Evolutionary conservation across 2,888 invertebrate genomes (phyloP).

Genomic region (Abrostola tripartita): DNA sequence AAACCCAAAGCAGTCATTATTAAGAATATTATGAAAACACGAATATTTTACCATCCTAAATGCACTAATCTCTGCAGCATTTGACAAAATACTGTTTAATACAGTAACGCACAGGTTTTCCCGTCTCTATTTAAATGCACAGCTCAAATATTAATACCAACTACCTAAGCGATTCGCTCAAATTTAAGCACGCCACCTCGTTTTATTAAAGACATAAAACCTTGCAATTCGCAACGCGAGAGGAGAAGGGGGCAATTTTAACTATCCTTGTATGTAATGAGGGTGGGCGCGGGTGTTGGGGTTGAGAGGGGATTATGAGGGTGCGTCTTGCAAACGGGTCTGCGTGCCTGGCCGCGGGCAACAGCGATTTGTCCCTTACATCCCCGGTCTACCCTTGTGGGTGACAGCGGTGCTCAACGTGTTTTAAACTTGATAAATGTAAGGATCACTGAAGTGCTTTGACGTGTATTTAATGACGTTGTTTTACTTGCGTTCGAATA

Average conservation of each 20-base stretch:
- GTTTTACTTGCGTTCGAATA: neutral
- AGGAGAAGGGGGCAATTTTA: slow-evolving; percentile 73
- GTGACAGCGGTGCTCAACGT: slow-evolving; percentile 65
- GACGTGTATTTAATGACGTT: slow-evolving; percentile 2
- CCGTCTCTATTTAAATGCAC: slow-evolving; percentile 20
- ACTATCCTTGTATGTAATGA: slow-evolving; percentile 86
- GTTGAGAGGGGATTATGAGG: slow-evolving; percentile 78
- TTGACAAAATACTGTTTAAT: neutral
- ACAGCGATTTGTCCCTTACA: slow-evolving; percentile 83
- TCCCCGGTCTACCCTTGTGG: slow-evolving; percentile 75
- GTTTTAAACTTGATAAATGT: slow-evolving; percentile 34
- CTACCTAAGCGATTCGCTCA: slow-evolving; percentile 53
- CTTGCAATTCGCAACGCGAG: slow-evolving; percentile 68
- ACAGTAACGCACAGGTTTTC: neutral
- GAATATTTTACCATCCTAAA: too few relatives aligned
- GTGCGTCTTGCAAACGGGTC: slow-evolving; percentile 86
- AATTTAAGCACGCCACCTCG: slow-evolving; percentile 62
- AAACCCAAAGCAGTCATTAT: too few relatives aligned
- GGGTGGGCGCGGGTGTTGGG: slow-evolving; percentile 65
- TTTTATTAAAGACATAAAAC: slow-evolving; percentile 86
- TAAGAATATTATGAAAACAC: too few relatives aligned
- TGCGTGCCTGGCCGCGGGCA: slow-evolving; percentile 84
- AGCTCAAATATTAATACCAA: slow-evolving; percentile 47
- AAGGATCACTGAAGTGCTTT: slow-evolving; percentile 6
- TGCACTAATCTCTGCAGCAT: too few relatives aligned